Conservation (phyloP, 2,113 vertebrate species). For the Anser brachyrhynchus region DNA sequence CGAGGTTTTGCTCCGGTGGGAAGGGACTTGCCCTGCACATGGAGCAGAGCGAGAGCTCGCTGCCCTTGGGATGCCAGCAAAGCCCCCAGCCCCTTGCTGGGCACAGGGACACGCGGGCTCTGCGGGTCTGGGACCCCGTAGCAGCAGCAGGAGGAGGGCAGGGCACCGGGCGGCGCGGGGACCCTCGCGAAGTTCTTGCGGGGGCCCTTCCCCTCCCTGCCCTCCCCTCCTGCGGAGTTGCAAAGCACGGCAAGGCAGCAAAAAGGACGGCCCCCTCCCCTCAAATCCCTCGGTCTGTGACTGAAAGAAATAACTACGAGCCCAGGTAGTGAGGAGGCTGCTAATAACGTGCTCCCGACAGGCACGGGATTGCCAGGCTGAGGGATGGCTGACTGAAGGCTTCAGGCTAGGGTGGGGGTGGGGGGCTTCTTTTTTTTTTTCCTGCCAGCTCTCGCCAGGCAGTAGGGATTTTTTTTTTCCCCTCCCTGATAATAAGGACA, state of each 20-base stretch:
- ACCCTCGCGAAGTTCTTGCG: not conserved
- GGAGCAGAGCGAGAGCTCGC: not conserved
- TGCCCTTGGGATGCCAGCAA: conserved; percentile 17
- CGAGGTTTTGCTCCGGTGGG: not conserved
- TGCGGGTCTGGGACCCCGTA: not conserved
- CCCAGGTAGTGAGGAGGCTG: conserved; percentile 63
- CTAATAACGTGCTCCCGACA: conserved; percentile 49
- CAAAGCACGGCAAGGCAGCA: not conserved
- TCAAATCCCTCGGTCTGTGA: conserved; percentile 13
- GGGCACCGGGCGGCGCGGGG: not conserved
- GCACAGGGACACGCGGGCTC: not conserved
- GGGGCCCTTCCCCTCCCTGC: not conserved
- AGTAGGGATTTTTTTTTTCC: conserved; percentile 37
- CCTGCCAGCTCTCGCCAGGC: conserved; percentile 47
- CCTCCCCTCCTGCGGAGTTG: not conserved
- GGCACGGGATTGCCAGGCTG: conserved; percentile 65
- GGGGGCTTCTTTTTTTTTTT: conserved; percentile 40
- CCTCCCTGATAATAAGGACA: conserved; percentile 60
- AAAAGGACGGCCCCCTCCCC: conserved; percentile 30
- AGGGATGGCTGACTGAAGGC: conserved; percentile 56
- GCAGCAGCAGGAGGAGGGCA: not conserved
- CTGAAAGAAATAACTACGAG: conserved; percentile 45
- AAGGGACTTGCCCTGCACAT: not conserved
- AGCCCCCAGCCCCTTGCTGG: conserved; percentile 1
- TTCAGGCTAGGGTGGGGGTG: conserved; percentile 45